A percentile compares a stretch with the other conserved stretches of the same genome.
Evolutionary conservation across 2,797 vertebrate species (phyloP).

Genomic region (Acrossocheilus wenchowensis): DNA sequence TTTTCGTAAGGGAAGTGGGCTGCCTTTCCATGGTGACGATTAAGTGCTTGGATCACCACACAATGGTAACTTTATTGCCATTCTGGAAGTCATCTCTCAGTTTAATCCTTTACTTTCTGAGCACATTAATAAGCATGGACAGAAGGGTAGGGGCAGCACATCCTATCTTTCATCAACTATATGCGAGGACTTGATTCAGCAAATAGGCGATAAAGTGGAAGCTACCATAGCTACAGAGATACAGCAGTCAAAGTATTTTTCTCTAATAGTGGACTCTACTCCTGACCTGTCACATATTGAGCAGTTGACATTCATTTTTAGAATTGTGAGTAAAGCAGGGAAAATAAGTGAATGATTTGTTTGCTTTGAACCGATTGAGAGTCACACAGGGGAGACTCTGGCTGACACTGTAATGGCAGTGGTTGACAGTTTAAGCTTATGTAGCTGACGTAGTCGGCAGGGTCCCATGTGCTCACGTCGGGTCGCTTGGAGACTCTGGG

Average conservation of each 20-base stretch:
- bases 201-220: conserved; percentile 42
- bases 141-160: conserved; percentile 24
- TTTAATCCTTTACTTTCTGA: not conserved
- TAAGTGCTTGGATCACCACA: conserved; percentile 3
- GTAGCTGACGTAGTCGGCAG: too few species aligned
- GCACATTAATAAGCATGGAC: conserved; percentile 25
- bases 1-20: not conserved
- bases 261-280: conserved; percentile 44
- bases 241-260: conserved; percentile 47
- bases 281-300: conserved; percentile 36
- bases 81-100: conserved; percentile 11
- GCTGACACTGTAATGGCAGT: too few species aligned
- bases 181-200: conserved; percentile 43
- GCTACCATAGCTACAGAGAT: conserved; percentile 30
- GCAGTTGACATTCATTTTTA: not conserved
- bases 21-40: conserved; percentile 42
- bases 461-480: too few species aligned
- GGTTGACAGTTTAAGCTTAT: too few species aligned
- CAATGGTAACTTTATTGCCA: conserved; percentile 31
- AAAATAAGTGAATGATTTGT: not conserved
- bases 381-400: too few species aligned
- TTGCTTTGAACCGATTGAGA: too few species aligned
- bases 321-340: not conserved
- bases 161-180: conserved; percentile 46
- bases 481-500: too few species aligned